Evolutionary conservation across 1,140 invertebrate species (phyloP).

Genomic region (Vanessa tameamea): DNA sequence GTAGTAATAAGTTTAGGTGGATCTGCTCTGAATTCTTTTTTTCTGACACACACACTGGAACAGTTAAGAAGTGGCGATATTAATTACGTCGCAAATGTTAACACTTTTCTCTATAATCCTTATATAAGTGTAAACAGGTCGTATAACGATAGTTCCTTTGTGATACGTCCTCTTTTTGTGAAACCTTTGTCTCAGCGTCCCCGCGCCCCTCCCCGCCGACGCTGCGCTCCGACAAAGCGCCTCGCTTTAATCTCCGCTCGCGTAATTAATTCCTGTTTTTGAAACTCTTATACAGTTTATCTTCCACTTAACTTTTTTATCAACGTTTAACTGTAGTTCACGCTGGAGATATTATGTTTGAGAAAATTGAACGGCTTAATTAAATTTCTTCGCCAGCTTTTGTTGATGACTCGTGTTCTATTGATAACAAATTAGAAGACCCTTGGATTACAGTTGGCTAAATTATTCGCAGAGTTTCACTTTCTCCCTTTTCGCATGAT

Average conservation of each 20-base stretch:
- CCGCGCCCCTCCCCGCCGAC: background rate
- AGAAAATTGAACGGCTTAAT: conserved; percentile 25
- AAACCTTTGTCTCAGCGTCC: background rate
- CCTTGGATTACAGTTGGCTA: background rate
- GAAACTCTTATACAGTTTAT: conserved; percentile 38
- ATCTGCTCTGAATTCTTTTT: no score
- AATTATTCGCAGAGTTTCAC: background rate
- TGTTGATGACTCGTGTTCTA: conserved; percentile 10
- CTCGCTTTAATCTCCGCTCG: conserved; percentile 31
- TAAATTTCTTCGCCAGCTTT: conserved; percentile 22
- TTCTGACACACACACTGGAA: background rate
- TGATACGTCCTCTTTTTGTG: conserved; percentile 16
- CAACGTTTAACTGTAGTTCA: conserved; percentile 22
- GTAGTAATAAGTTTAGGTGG: no score
- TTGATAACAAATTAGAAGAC: background rate
- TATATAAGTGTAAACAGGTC: conserved; percentile 9
- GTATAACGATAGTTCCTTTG: conserved; percentile 19
- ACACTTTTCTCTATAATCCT: background rate
- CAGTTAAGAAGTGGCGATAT: background rate
- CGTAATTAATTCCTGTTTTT: conserved; percentile 41
- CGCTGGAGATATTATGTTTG: conserved; percentile 8
- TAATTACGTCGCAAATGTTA: background rate
- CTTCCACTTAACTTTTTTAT: conserved; percentile 36
- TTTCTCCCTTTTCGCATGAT: no score
- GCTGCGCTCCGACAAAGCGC: background rate